These are phyloP conservation scores for Neelides sp. DNA, from an alignment of 1,140 invertebrate species.

Conservation along the genomic window DNA sequence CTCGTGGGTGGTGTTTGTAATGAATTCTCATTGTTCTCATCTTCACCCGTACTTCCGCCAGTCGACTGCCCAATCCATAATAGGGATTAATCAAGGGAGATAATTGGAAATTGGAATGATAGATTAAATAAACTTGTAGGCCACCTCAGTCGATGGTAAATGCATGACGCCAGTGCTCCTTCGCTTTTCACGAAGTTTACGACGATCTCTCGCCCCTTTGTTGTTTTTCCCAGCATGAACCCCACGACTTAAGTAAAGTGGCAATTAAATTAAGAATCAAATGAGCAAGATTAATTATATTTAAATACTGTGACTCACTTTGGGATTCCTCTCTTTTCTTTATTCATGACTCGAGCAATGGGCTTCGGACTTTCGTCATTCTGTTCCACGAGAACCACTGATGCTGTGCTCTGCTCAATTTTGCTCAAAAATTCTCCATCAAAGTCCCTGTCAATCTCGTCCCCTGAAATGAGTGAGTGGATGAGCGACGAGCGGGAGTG, in stretches of 20 bases:
- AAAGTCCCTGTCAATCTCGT: constrained; percentile 20
- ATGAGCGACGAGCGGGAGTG: too few relatives aligned
- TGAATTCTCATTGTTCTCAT: constrained; percentile 39
- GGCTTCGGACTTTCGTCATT: constrained; percentile 44
- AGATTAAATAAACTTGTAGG: too few relatives aligned
- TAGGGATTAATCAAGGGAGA: background rate
- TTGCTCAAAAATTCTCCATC: constrained; percentile 15
- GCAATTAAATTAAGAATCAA: background rate
- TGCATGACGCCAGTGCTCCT: constrained; percentile 52
- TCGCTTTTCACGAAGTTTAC: constrained; percentile 50
- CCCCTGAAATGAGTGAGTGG: constrained; percentile 23
- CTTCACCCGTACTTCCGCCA: constrained; percentile 50
- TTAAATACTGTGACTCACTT: constrained; percentile 24
- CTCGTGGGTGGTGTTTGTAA: constrained; percentile 16
- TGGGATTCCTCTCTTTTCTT: constrained; percentile 37
- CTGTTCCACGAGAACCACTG: constrained; percentile 32
- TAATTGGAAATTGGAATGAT: background rate
- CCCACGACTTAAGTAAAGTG: constrained; percentile 35
- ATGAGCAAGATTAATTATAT: background rate
- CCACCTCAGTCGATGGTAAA: constrained; percentile 50
- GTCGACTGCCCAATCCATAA: constrained; percentile 40
- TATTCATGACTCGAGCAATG: constrained; percentile 33
- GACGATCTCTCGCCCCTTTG: constrained; percentile 40
- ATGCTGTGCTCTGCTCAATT: constrained; percentile 27
- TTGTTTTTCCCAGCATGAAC: constrained; percentile 32